Base-by-base conservation (phyloP, 2,888 invertebrate genomes). In the Rhagophthalmus giganteus region DNA sequence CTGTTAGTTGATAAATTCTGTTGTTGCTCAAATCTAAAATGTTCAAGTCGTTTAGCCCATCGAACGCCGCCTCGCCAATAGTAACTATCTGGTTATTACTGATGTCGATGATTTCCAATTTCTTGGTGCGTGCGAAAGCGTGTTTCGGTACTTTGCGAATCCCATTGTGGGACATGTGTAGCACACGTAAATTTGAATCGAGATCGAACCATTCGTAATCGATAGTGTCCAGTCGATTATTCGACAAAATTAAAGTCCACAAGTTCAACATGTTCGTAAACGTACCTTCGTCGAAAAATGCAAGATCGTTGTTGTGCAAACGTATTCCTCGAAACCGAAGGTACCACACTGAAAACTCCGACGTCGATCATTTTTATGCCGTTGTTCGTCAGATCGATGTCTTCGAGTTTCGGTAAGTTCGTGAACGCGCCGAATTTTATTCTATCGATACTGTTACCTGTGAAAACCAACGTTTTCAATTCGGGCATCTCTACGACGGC, bases 1-100 rank as follows among this genome's bases (percentile, higher is more conserved):
- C 49, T n/a, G 42, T 41, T 10, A 49, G 14, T 16, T 42, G 35
- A 26, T 13, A 37, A 5, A 56, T 20, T 15, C 24, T 33, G 28
- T 56, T 56, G n/a, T 47, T 37, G 5, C 44, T 45, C 8, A 56
- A 35, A 27, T 46, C 34, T n/a, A 56, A 13, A 9, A 41, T 32
- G n/a, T 31, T 14, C 28, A 56, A 26, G n/a, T 28, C 47, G 5
- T 11, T 30, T 30, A 56, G 10, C 6, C 50, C 32, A 6, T 46
- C 47, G 15, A 56, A 54, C 6, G 56, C 37, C 7, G 12, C 34
- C 12, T 45, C 50, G 10, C 40, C 44, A n/a, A 56, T 39, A 15
- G 45, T 34, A 1, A 44, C 12, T 10, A 56, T 50, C 14, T 34
- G 16, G 12, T 56, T 56, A 12, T 54, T 8, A 12, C 44, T 47